These are phyloP conservation scores for Orestias chungarensis DNA, from an alignment of 2,797 vertebrate genomes.

Conservation along the genomic window DNA sequence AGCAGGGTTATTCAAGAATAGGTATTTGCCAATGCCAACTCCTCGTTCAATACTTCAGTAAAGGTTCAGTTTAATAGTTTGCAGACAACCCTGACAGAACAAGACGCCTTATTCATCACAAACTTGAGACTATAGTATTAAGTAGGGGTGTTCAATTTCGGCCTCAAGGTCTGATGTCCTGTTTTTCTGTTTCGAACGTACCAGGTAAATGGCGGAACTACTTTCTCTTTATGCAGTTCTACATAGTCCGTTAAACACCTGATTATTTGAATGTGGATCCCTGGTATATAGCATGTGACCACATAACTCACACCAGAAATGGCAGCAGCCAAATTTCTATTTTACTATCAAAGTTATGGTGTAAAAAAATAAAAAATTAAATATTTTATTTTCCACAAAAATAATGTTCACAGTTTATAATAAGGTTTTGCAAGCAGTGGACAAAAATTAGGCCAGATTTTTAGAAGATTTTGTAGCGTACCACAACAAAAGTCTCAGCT, in stretches of 20 bases:
- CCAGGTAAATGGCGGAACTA: too few relatives aligned
- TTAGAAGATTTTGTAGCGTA: neutral
- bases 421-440: neutral
- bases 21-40: neutral
- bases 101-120: neutral
- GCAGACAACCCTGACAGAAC: neutral
- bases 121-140: neutral
- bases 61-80: neutral
- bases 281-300: too few relatives aligned
- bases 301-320: too few relatives aligned
- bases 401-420: neutral
- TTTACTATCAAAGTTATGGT: neutral
- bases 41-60: neutral
- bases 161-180: too few relatives aligned
- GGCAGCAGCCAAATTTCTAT: neutral
- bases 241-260: too few relatives aligned
- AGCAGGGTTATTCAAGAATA: neutral
- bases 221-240: too few relatives aligned
- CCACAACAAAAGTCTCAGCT: neutral
- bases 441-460: neutral
- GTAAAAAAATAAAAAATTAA: neutral
- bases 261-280: too few relatives aligned
- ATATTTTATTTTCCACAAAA: neutral
- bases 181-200: too few relatives aligned
- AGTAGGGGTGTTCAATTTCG: too few relatives aligned